Evolutionary conservation across 1,140 invertebrate species (phyloP).

Genomic region (Drosophila tropicalis): DNA sequence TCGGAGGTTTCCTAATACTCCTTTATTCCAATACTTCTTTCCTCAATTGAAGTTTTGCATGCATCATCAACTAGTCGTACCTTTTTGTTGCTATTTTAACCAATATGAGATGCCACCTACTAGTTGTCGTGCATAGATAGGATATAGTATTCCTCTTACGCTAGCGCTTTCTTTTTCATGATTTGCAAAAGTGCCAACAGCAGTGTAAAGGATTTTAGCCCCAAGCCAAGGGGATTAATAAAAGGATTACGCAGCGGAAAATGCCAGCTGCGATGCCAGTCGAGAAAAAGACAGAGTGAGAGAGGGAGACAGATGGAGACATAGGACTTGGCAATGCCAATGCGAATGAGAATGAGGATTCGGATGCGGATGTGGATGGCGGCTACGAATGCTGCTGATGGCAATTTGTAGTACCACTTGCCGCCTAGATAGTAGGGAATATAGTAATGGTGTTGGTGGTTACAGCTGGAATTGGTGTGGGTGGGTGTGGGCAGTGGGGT

Average conservation of each 20-base stretch:
- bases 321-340: conserved; percentile 59
- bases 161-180: conserved; percentile 59
- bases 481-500: conserved; percentile 4
- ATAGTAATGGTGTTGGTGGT: conserved; percentile 19
- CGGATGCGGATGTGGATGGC: conserved; percentile 25
- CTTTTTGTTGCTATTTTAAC: background rate
- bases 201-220: conserved; percentile 77
- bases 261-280: conserved; percentile 72
- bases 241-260: conserved; percentile 80
- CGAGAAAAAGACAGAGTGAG: conserved; percentile 2
- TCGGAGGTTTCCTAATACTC: too few relatives aligned
- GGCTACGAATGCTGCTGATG: conserved; percentile 56
- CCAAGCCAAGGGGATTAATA: conserved; percentile 78
- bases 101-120: conserved; percentile 18
- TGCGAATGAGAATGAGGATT: conserved; percentile 43
- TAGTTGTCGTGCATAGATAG: conserved; percentile 24
- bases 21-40: too few relatives aligned
- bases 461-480: background rate
- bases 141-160: conserved; percentile 34
- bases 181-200: conserved; percentile 78
- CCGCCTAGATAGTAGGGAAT: conserved; percentile 43
- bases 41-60: too few relatives aligned
- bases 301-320: background rate
- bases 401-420: conserved; percentile 71
- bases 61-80: conserved; percentile 1